Base-by-base conservation (phyloP, 2,113 vertebrate species). In the Microcebus tavaratra region DNA sequence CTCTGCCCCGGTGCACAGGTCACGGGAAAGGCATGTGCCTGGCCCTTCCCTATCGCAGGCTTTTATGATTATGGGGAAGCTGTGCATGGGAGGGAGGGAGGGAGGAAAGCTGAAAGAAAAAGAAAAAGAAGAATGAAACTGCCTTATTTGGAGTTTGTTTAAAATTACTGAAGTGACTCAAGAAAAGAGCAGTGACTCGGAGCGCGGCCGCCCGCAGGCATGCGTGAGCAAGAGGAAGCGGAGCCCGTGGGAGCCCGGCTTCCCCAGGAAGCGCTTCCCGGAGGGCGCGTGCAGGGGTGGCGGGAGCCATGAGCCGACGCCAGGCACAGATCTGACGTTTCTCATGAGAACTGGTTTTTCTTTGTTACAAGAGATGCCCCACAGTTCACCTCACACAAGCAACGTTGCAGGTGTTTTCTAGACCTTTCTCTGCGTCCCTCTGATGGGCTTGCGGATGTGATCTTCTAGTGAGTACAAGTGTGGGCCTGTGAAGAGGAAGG, bases 1-100 rank as follows among this genome's bases (percentile, higher is more conserved):
- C 50, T 17, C 11, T 25, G 73, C 73, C 27, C 39, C 20, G 11
- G 6, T 2, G 13, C 39, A 8, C 59, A 48, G 57, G 12, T 15
- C 17, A 13, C 53, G 10, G 72, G 12, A 18, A 8, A 15, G 21
- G 11, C 4, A 4, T 0, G 5, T 1, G 0, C 2, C 3, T 1
- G 0, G 0, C 42, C 67, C 72, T 23, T 29, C 25, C 2, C 34
- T 20, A 25, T 11, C 1, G 14, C 21, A 25, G 14, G 2, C 4
- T 11, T 29, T 68, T 39, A 4, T 3, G 55, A 50, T 75, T 7
- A 14, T 1, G 13, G 80, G 27, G 21, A 39, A 31, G 8, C 0
- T 6, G 29, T 4, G 15, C 27, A 0, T 9, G 3, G 13, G n/a
- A 8, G 48, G 48, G 48, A 48, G 48, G 48, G 48, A 48, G 9